Conservation (phyloP, 2,888 invertebrate genomes). For the Embidobia sp. region DNA sequence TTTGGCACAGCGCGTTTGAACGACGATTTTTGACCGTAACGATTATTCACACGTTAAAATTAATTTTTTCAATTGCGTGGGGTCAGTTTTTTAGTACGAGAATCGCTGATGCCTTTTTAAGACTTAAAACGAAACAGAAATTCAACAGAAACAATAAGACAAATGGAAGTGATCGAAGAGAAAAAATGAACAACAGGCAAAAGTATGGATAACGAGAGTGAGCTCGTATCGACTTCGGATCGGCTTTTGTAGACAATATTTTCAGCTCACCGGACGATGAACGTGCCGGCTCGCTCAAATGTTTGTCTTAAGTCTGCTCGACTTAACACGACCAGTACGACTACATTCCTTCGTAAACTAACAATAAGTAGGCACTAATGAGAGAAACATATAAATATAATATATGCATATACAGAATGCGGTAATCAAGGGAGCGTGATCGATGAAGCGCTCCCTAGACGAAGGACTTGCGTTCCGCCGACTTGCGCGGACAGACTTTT, state of each 20-base stretch:
- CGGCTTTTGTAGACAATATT: constrained; percentile 60
- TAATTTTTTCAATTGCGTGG: constrained; percentile 10
- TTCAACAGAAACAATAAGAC: neutral
- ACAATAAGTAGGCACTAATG: constrained; percentile 79
- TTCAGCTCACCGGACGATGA: constrained; percentile 70
- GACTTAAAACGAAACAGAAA: constrained; percentile 30
- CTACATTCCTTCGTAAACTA: constrained; percentile 79
- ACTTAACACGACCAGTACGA: constrained; percentile 74
- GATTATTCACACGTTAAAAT: constrained; percentile 20
- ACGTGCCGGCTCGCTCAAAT: constrained; percentile 73
- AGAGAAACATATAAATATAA: constrained; percentile 69
- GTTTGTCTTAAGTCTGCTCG: constrained; percentile 74
- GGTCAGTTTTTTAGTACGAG: constrained; percentile 20
- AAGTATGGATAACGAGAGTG: constrained; percentile 47
- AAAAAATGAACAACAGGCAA: neutral
- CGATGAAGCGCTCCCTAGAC: constrained; percentile 23
- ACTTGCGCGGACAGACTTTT: constrained; percentile 32
- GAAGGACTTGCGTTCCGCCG: constrained; percentile 27
- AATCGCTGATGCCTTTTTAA: constrained; percentile 56
- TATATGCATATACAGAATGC: constrained; percentile 44
- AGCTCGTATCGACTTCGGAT: constrained; percentile 55
- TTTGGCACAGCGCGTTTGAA: constrained; percentile 37
- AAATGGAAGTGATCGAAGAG: neutral
- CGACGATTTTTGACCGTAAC: constrained; percentile 18
- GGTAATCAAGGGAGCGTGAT: constrained; percentile 35